Base-by-base conservation (phyloP, 2,888 invertebrate species). In the Petrophora chlorosata region DNA sequence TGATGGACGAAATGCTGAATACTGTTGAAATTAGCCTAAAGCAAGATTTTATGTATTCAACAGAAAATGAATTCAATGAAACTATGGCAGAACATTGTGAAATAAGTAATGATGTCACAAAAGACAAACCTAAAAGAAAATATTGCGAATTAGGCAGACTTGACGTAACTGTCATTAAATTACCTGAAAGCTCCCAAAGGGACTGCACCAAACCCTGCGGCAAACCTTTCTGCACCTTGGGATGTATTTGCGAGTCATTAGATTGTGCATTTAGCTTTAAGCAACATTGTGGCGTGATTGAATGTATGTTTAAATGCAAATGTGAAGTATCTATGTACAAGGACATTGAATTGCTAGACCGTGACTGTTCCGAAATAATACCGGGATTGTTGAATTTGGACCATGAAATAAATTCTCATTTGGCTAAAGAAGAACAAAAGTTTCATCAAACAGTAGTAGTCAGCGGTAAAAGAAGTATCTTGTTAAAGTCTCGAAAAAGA, bases 361-460 rank as follows among this genome's bases (percentile, higher is more conserved):
- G 53, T 25, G 63, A 66, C 32, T 69, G 63, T 57, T 53, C 67
- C 16, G 75, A 79, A 40, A 46, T 76, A 28, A 62, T 85, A 42
- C 79, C 82, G 0, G 80, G 77, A 0, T 70, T 91, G 36, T 56
- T 84, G 19, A 81, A 82, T 59, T 67, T 92, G 39, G 87, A 92
- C 54, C 85, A 86, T 59, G 82, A 90, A 67, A 86, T 87, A 0
- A 91, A 91, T 63, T 81, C 74, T 29, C 91, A 92, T 46, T 79
- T 95, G 51, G 92, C 94, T 0, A 93, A 92, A 73, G 93, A 93
- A 65, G 94, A 95, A 73, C 91, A 93, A 72, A 94, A 94, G 67
- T 95, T 95, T 76, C 94, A 93, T 9, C 94, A 94, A 63, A 95
- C 95, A 3, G 91, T 95, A 14, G 92, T 95, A 42, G 79, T 93